A percentile compares a stretch with the other conserved stretches of the same genome.
phyloP scores from a whole-genome alignment of 2,113 vertebrate genomes.

The Strix uralensis region DNA sequence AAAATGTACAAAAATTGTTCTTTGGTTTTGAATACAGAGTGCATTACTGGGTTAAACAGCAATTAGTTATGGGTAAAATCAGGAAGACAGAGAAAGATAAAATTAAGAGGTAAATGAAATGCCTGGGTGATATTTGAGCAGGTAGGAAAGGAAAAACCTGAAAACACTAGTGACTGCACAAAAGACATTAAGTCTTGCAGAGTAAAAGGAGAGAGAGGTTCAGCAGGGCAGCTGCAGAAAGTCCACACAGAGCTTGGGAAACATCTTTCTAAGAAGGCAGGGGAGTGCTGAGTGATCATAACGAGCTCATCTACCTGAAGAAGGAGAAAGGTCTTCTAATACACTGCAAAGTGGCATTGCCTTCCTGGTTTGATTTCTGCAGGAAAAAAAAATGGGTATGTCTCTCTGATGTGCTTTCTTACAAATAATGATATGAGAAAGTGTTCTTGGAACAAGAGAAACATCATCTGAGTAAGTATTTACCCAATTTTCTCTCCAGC shows the following conservation, averaged over 20 bases:
- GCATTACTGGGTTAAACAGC: fast-evolving
- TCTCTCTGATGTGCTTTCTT: background rate
- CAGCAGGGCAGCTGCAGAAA: background rate
- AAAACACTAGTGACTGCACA: background rate
- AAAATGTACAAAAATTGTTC: fast-evolving
- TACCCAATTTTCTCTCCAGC: background rate
- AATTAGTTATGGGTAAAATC: background rate
- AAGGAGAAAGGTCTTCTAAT: background rate
- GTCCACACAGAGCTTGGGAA: background rate
- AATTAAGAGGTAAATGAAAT: background rate
- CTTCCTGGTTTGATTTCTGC: background rate
- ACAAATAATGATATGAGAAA: background rate
- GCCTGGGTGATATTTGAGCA: background rate
- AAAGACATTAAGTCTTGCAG: background rate
- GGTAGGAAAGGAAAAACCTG: background rate
- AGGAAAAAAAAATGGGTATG: background rate
- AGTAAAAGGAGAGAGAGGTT: background rate
- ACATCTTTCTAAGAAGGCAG: background rate
- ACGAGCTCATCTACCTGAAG: fast-evolving
- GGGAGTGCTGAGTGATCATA: background rate
- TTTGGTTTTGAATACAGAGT: background rate
- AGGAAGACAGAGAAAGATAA: background rate
- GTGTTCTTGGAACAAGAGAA: background rate
- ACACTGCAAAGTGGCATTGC: background rate
- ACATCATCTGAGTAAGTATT: background rate